phyloP scores from a whole-genome alignment of 2,113 vertebrate species.

The Triplophysa tibetana region DNA sequence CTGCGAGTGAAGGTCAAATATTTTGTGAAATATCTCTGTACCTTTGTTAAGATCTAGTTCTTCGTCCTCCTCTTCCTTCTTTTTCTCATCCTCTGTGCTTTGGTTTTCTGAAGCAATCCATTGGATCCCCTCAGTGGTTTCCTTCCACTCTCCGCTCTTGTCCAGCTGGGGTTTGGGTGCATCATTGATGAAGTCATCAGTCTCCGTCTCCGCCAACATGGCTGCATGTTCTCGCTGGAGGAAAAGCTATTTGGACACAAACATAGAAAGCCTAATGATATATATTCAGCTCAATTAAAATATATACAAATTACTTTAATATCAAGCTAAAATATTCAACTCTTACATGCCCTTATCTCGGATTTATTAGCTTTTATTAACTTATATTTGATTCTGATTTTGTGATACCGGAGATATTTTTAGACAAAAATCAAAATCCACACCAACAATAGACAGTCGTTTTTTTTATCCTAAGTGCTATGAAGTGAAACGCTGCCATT shows the following conservation, averaged over 20 bases:
- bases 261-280: background rate
- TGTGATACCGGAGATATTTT: too few relatives aligned
- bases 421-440: too few relatives aligned
- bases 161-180: constrained; percentile 84
- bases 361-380: too few relatives aligned
- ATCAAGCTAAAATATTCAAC: too few relatives aligned
- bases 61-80: constrained; percentile 89
- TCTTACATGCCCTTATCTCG: too few relatives aligned
- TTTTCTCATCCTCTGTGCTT: constrained; percentile 63
- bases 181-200: constrained; percentile 97
- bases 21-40: constrained; percentile 20
- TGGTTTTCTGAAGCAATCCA: constrained; percentile 90
- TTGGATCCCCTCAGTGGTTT: constrained; percentile 92
- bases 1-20: too few relatives aligned
- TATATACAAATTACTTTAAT: too few relatives aligned
- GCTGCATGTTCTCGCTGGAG: constrained; percentile 92
- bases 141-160: constrained; percentile 95
- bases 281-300: too few relatives aligned
- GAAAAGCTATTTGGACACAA: constrained; percentile 78
- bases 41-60: constrained; percentile 99
- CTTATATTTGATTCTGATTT: too few relatives aligned
- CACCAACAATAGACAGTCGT: too few relatives aligned
- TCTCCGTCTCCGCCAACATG: constrained; percentile 90
- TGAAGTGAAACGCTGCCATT: too few relatives aligned
- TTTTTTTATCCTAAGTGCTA: too few relatives aligned